A percentile compares a stretch with the other conserved stretches of the same genome.
Evolutionary conservation across 2,113 vertebrate species (phyloP).

Genomic region (Rattus norvegicus): GRCr8 NC_086025.1:43579001-43579500

Average conservation of each 20-base stretch:
- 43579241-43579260: no score
- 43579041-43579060: not conserved
- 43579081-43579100: no score
- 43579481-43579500: not conserved
- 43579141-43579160: not conserved
- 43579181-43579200: not conserved
- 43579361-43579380: not conserved
- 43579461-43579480: rapidly evolving
- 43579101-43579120: not conserved
- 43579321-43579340: not conserved
- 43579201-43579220: not conserved
- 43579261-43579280: not conserved
- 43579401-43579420: not conserved
- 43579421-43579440: not conserved
- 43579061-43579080: not conserved
- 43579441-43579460: not conserved
- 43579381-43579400: not conserved
- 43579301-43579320: not conserved
- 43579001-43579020: not conserved
- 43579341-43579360: not conserved
- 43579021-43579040: not conserved
- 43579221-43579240: not conserved
- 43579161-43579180: not conserved
- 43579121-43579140: not conserved
- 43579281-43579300: not conserved